A percentile compares a stretch with the other conserved stretches of the same genome.
Evolutionary conservation across 2,888 invertebrate species (phyloP).

Genomic region (Ectemnius continuus): DNA sequence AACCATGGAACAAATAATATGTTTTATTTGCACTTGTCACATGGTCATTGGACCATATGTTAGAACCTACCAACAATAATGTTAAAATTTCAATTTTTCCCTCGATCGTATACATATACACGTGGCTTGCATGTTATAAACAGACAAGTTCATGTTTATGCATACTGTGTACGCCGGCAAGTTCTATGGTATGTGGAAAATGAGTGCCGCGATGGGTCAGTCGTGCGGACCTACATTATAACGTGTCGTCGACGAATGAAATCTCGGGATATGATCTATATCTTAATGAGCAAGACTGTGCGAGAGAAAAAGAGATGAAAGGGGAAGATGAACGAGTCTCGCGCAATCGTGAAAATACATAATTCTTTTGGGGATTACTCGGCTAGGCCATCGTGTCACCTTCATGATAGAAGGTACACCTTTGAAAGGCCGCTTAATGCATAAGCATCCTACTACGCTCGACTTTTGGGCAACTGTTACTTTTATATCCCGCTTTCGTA

Average conservation of each 20-base stretch:
- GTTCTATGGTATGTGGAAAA: conserved; percentile 54
- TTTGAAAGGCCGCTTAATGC: too few species aligned
- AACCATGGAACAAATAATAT: conserved; percentile 74
- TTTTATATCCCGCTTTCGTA: too few species aligned
- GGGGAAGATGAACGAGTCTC: too few species aligned
- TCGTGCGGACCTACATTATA: conserved; percentile 75
- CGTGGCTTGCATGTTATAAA: background rate
- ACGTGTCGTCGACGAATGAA: conserved; percentile 55
- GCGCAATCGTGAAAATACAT: too few species aligned
- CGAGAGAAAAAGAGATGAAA: too few species aligned
- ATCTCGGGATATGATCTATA: conserved; percentile 41
- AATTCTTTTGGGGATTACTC: too few species aligned
- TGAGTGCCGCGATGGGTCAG: conserved; percentile 76
- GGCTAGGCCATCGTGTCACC: too few species aligned
- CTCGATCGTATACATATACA: conserved; percentile 18
- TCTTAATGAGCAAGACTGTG: conserved; percentile 44
- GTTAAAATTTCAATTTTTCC: conserved; percentile 62
- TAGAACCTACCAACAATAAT: conserved; percentile 74
- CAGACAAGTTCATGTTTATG: background rate
- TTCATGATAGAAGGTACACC: too few species aligned
- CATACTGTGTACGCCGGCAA: background rate
- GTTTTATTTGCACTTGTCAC: conserved; percentile 72
- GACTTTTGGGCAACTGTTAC: too few species aligned
- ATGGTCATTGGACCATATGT: conserved; percentile 64
- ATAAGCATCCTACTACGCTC: too few species aligned